Evolutionary conservation across 2,113 vertebrate species (phyloP), one percentile per base, ranked within the genome.

Genomic region (Baryphthengus martii): DNA sequence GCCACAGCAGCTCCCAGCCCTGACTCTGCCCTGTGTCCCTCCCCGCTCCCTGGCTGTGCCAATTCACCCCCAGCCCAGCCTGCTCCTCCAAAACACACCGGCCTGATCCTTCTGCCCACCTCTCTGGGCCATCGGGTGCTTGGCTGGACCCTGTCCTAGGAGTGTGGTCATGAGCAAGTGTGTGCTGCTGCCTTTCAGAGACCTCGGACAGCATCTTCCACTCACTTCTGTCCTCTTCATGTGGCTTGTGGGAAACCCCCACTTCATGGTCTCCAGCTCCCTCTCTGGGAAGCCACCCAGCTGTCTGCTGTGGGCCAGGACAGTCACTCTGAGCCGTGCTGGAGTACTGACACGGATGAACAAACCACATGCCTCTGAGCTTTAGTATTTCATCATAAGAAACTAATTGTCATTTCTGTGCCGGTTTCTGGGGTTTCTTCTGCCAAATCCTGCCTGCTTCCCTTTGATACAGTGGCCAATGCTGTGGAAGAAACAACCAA

Each of bases 81-180:
- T 13, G 23, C 39, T 62, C 26, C 56, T 49, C 50, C 8, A 2
- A 33, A n/a, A 16, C 0, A 0, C 35, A 9, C 7, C 1, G 1
- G 15, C 56, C 40, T n/a, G 71, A 85, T 25, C 55, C 28, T 50
- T 52, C 66, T 44, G 65, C 56, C 45, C 28, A 15, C 67, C 52
- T 9, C 53, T 0, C 44, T 0, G 1, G 55, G 35, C n/a, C 50
- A 4, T 3, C 2, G 1, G 4, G 35, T 63, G 9, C 35, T 4
- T 6, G 58, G 39, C 59, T 44, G 70, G 44, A 31, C 13, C 18
- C 67, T 63, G 26, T 79, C 24, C 71, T 24, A 26, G 63, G 14
- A 14, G 35, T 4, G 35, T 33, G 63, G 39, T 26, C 40, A 3
- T 11, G 24, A 49, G 40, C 49, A 40, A 24, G 26, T 2, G 1